Base-by-base conservation (phyloP, 53 echinoderm and acorn worm species). In the Mesocentrotus franciscanus region DNA sequence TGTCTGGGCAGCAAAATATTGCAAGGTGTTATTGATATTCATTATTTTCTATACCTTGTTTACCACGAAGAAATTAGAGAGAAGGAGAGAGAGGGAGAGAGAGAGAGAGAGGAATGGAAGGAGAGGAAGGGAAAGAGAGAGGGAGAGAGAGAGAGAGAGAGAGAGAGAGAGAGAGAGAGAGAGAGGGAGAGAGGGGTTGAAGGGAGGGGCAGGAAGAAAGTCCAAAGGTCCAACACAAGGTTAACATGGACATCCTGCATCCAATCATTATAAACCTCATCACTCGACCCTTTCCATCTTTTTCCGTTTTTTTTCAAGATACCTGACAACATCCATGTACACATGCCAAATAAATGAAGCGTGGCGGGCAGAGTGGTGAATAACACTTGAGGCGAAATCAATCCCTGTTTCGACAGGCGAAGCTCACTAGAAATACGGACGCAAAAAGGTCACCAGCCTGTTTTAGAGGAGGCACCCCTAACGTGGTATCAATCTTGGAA, bases 331-430 rank as follows among this genome's bases (percentile, higher is more conserved):
- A 57, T 55, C 49, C 85, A 85, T 85, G 85, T 85, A 85, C 57
- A 85, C 14, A 56, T 85, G n/a, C 57, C 56, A 24, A 55, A 57
- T 85, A 56, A 57, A 56, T 85, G 85, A 57, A 85, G 85, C 85
- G 11, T 57, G 49, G 20, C 85, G 57, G 56, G n/a, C 30, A 76
- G 76, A 76, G 76, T 76, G 33, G 76, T 76, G 76, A 76, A 76
- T 71, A 26, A 76, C 33, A 76, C 76, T 76, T 76, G 76, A 76
- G 76, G 76, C 33, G 33, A 76, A 76, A 76, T 76, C 76, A 76
- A 76, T 76, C 76, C 33, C 76, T 2, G 33, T 13, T 76, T 33
- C 76, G 76, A 76, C 76, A 76, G 76, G 33, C 32, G 12, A 71
- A 76, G 33, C 76, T 76, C 76, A 76, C 76, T 30, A 30, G 12